phyloP scores from a whole-genome alignment of 2,113 vertebrate genomes.

The Ancistrus triradiatus region DNA sequence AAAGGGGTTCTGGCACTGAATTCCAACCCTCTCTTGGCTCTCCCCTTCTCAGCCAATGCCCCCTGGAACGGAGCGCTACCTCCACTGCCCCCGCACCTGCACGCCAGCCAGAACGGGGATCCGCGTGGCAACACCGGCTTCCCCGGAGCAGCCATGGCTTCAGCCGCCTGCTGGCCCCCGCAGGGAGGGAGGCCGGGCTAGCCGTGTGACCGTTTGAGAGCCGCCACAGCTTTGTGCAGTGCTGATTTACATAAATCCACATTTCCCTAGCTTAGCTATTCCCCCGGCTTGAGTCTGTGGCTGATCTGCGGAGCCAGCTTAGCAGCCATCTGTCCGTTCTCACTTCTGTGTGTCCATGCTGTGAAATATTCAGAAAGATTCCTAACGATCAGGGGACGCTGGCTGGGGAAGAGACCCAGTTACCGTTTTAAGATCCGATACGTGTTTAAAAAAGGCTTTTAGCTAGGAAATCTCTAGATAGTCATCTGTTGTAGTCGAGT shows the following conservation, averaged over 20 bases:
- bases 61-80: conserved; percentile 51
- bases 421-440: not conserved
- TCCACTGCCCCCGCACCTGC: conserved; percentile 45
- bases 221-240: conserved; percentile 9
- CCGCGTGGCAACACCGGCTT: conserved; percentile 35
- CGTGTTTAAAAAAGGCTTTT: too few relatives aligned
- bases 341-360: conserved; percentile 60
- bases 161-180: conserved; percentile 31
- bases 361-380: not conserved
- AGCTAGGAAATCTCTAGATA: too few relatives aligned
- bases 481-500: too few relatives aligned
- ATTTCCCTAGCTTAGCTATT: not conserved
- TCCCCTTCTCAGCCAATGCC: conserved; percentile 43
- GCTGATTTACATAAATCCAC: not conserved
- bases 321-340: conserved; percentile 32
- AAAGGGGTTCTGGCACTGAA: conserved; percentile 38
- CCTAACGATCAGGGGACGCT: not conserved
- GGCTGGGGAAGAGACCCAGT: not conserved
- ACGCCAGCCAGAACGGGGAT: conserved; percentile 50
- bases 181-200: conserved; percentile 30
- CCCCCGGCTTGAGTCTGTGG: conserved; percentile 19
- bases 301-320: not conserved
- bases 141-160: conserved; percentile 22
- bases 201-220: conserved; percentile 4
- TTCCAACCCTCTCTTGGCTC: conserved; percentile 34